Base-by-base conservation (phyloP, 2,888 invertebrate genomes). In the Lasioglossum morio region DNA sequence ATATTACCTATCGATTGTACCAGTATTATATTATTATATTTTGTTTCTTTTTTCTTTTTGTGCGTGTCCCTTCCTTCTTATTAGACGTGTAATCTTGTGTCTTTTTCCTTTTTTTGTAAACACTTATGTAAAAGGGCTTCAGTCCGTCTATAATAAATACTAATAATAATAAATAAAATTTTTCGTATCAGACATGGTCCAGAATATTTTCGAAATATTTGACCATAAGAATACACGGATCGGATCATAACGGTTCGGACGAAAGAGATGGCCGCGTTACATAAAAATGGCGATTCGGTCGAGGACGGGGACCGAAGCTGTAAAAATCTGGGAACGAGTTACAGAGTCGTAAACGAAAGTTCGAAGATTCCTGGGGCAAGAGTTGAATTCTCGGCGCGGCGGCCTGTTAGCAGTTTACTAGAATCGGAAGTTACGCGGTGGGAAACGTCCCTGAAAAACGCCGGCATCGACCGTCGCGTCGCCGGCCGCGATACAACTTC, bases 381-480 rank as follows among this genome's bases (percentile, higher is more conserved):
- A 53, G 37, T 40, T 4, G 69, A 69, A 69, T 34, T 30, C 34
- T 66, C 34, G 19, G 30, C 48, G 48, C 19, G 14, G 46, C 19
- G 30, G 66, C 66, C 34, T 37, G 34, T 69, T 37, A 66, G 30
- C 23, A 23, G 1, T 69, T 37, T 37, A 48, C 37, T 16, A 72
- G 23, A 19, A 23, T 30, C 46, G 30, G 70, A 63, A 69, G 46
- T 27, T 30, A 30, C 53, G 43, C 46, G n/a, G 72, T 48, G 34
- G 83, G 27, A 14, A 57, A 34, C 43, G 84, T 74, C 70, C 78
- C 77, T 72, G 84, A 70, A 69, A 74, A 83, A 75, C 78, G 46
- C 60, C 37, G 63, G 30, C 66, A 83, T 84, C 83, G 77, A 84
- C 74, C 77, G 46, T 60, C 83, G 27, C 19, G 43, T 43, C 70